Percentiles rank a stretch among this genome's conserved stretches.
These are phyloP conservation scores for Synergus gifuensis DNA, from an alignment of 2,888 invertebrate species.

Conservation along the genomic window DNA sequence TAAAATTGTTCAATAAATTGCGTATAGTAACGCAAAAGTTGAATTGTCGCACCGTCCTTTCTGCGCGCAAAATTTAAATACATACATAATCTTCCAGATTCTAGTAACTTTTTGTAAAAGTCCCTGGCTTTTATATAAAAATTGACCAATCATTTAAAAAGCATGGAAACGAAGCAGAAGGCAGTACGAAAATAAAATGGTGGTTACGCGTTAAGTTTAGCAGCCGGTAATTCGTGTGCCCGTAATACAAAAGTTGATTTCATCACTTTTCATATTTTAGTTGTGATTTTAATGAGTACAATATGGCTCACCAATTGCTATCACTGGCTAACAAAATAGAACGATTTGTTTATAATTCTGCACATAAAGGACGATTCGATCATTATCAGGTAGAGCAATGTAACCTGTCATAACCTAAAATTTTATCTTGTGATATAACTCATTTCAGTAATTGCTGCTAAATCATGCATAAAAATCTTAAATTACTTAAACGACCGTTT, in stretches of 20 bases:
- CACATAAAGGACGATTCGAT: slow-evolving; percentile 75
- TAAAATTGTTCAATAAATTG: too few species aligned
- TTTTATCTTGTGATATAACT: slow-evolving; percentile 60
- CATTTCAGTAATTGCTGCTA: slow-evolving; percentile 45
- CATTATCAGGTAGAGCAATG: slow-evolving; percentile 72
- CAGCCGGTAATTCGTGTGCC: slow-evolving; percentile 16
- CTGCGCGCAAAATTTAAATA: too few species aligned
- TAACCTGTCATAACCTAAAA: slow-evolving; percentile 66
- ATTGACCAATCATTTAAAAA: too few species aligned
- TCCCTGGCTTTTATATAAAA: too few species aligned
- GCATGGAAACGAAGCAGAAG: too few species aligned
- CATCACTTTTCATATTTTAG: slow-evolving; percentile 56
- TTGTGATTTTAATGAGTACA: slow-evolving; percentile 56
- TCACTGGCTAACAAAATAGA: slow-evolving; percentile 81
- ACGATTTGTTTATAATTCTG: slow-evolving; percentile 76
- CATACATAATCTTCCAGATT: too few species aligned
- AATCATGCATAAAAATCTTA: slow-evolving; percentile 21
- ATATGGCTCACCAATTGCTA: slow-evolving; percentile 83
- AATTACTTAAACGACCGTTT: background rate
- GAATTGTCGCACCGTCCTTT: too few species aligned
- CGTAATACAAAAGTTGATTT: slow-evolving; percentile 78
- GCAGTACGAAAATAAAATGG: slow-evolving; percentile 8
- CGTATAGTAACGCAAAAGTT: too few species aligned
- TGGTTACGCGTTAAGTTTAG: background rate
- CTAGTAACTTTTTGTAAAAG: too few species aligned